Conservation (phyloP, 2,113 vertebrate genomes). For the Brachionichthys hirsutus region DNA sequence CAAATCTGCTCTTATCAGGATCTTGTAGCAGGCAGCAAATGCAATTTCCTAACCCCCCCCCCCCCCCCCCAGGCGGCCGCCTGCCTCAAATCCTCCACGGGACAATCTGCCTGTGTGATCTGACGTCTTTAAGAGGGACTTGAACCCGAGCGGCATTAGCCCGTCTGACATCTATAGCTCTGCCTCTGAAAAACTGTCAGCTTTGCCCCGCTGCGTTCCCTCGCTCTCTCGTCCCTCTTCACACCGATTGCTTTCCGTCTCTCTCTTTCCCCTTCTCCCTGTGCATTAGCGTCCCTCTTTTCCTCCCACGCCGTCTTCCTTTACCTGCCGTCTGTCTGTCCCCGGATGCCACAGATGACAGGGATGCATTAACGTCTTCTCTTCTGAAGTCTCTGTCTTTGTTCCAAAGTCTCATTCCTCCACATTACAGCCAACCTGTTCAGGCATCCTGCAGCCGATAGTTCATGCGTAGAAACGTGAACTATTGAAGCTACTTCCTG, state of each 20-base stretch:
- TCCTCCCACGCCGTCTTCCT: slow-evolving; percentile 24
- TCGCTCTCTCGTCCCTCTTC: slow-evolving; percentile 30
- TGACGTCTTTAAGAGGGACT: slow-evolving; percentile 76
- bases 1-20: slow-evolving; percentile 78
- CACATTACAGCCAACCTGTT: slow-evolving; percentile 26
- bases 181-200: slow-evolving; percentile 57
- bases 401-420: slow-evolving; percentile 17
- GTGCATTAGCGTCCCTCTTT: slow-evolving; percentile 33
- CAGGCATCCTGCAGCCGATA: slow-evolving; percentile 24
- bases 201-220: slow-evolving; percentile 28
- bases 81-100: slow-evolving; percentile 67
- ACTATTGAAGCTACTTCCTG: too few species aligned
- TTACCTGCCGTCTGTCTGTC: slow-evolving; percentile 22
- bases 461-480: neutral
- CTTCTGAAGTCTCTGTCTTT: slow-evolving; percentile 24
- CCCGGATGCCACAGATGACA: slow-evolving; percentile 42
- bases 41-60: slow-evolving; percentile 67
- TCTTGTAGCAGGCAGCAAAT: slow-evolving; percentile 76
- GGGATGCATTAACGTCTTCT: slow-evolving; percentile 35
- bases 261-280: slow-evolving; percentile 42
- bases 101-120: slow-evolving; percentile 75
- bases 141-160: slow-evolving; percentile 66
- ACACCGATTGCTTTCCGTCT: slow-evolving; percentile 52
- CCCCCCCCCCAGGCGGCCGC: slow-evolving; percentile 48
- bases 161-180: slow-evolving; percentile 66